These are phyloP conservation scores for Bathynomus jamesi DNA, from an alignment of 1,140 invertebrate genomes.

Conservation along the genomic window DNA sequence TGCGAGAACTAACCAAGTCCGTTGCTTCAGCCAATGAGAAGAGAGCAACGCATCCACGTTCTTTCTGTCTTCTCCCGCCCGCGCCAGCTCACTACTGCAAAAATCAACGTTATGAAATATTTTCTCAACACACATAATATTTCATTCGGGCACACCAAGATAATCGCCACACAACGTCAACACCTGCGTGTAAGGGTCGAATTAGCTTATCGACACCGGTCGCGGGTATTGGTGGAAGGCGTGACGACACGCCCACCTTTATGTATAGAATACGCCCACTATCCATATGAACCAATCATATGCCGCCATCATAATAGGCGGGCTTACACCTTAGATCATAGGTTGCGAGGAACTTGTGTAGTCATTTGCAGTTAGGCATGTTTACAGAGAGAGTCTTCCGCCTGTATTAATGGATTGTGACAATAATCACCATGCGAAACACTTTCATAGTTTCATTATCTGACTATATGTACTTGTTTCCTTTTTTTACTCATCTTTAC, in stretches of 20 bases:
- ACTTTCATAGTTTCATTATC: neutral
- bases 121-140: slow-evolving; percentile 38
- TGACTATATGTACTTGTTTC: neutral
- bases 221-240: slow-evolving; percentile 28
- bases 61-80: neutral
- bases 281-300: slow-evolving; percentile 9
- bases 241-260: slow-evolving; percentile 15
- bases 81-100: slow-evolving; percentile 36
- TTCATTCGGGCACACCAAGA: slow-evolving; percentile 37
- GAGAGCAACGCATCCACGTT: neutral
- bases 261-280: slow-evolving; percentile 12
- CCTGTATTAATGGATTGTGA: neutral
- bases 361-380: slow-evolving; percentile 35
- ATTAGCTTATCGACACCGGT: slow-evolving; percentile 36
- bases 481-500: neutral
- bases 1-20: neutral
- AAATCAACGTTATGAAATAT: slow-evolving; percentile 39
- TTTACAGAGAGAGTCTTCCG: neutral
- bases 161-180: slow-evolving; percentile 38
- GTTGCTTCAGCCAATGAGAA: neutral
- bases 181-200: slow-evolving; percentile 37
- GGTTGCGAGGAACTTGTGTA: slow-evolving; percentile 24
- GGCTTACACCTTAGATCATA: slow-evolving; percentile 19
- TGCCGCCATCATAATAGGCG: slow-evolving; percentile 18
- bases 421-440: neutral